These are phyloP conservation scores for Homarus americanus DNA, from an alignment of 1,140 invertebrate genomes.

Conservation along the genomic window DNA sequence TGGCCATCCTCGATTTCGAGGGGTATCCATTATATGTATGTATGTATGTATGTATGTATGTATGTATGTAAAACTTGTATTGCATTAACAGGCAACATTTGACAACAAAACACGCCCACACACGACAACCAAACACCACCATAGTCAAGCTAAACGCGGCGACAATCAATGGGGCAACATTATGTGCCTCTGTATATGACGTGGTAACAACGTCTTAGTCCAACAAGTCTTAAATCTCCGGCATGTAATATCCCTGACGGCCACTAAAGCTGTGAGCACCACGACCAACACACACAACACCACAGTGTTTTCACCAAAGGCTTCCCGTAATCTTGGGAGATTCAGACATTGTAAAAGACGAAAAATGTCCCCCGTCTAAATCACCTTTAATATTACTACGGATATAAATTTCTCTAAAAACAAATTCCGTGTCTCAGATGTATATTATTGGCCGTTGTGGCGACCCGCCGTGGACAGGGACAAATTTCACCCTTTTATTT, in stretches of 20 bases:
- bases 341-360: neutral
- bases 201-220: neutral
- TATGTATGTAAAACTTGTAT: too few relatives aligned
- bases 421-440: neutral
- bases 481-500: slow-evolving; percentile 37
- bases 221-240: neutral
- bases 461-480: neutral
- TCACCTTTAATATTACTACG: slow-evolving; percentile 19
- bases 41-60: neutral
- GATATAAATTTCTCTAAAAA: slow-evolving; percentile 29
- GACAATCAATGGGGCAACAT: too few relatives aligned
- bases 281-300: neutral
- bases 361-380: slow-evolving; percentile 26
- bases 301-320: neutral
- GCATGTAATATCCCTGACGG: neutral
- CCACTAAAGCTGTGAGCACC: neutral
- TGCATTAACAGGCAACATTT: too few relatives aligned
- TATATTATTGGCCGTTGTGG: slow-evolving; percentile 6
- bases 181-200: too few relatives aligned
- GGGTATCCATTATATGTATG: neutral
- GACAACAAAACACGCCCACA: too few relatives aligned
- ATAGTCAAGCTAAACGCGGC: too few relatives aligned
- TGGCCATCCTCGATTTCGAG: too few relatives aligned
- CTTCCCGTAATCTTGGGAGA: slow-evolving; percentile 9
- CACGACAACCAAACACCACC: too few relatives aligned